phyloP scores from a whole-genome alignment of 2,113 vertebrate species.

The Heloderma charlesbogerti region DNA sequence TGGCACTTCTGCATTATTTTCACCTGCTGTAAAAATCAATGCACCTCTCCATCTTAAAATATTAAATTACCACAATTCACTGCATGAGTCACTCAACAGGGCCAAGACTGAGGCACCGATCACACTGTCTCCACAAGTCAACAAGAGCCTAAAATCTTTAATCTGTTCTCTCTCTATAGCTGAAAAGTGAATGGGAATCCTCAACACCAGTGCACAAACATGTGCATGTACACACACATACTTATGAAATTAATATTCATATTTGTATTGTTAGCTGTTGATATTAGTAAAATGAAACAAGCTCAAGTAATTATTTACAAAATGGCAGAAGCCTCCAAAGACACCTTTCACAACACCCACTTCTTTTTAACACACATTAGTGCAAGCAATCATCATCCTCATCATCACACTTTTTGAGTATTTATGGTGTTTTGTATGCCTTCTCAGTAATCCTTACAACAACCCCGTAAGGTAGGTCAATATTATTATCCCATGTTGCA shows the following conservation, averaged over 20 bases:
- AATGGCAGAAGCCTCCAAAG: slow-evolving; percentile 20
- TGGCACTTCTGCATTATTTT: slow-evolving; percentile 65
- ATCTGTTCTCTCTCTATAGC: slow-evolving; percentile 20
- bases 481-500: neutral
- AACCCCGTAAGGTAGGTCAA: neutral
- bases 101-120: slow-evolving; percentile 51
- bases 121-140: slow-evolving; percentile 43
- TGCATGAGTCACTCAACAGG: slow-evolving; percentile 47
- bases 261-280: slow-evolving; percentile 33
- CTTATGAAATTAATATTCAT: neutral
- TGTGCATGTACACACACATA: neutral
- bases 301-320: slow-evolving; percentile 18
- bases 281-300: slow-evolving; percentile 34
- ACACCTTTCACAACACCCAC: slow-evolving; percentile 28
- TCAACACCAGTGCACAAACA: neutral
- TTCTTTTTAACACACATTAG: neutral
- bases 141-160: slow-evolving; percentile 42
- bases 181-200: slow-evolving; percentile 2
- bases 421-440: neutral
- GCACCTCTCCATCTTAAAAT: slow-evolving; percentile 61
- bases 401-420: neutral
- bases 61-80: slow-evolving; percentile 70
- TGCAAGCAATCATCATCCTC: neutral
- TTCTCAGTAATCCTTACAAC: neutral
- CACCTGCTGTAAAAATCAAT: slow-evolving; percentile 75